Evolutionary conservation across 2,797 vertebrate genomes (phyloP).

Genomic region (Iguana delicatissima): DNA sequence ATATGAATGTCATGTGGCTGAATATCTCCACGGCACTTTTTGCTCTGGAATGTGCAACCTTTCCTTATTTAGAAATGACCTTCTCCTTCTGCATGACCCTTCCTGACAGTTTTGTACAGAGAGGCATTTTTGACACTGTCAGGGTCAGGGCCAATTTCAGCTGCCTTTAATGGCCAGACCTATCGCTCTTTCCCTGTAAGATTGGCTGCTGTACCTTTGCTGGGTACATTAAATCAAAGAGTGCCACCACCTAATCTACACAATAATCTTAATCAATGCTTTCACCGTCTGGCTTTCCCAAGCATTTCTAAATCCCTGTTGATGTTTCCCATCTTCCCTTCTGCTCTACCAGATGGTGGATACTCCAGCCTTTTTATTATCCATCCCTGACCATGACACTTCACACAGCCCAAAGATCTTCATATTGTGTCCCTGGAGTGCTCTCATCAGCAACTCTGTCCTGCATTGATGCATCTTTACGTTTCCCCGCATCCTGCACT

Average conservation of each 20-base stretch:
- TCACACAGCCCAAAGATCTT: conserved; percentile 72
- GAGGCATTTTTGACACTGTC: conserved; percentile 31
- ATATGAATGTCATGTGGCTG: not conserved
- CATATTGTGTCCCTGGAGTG: conserved; percentile 49
- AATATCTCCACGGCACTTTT: conserved; percentile 3
- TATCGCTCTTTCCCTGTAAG: conserved; percentile 40
- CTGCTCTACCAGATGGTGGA: conserved; percentile 82
- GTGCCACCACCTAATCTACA: conserved; percentile 79
- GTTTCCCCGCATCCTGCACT: conserved; percentile 52
- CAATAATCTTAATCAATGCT: conserved; percentile 84
- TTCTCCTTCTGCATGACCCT: not conserved
- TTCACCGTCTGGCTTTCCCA: conserved; percentile 80
- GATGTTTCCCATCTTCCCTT: conserved; percentile 82
- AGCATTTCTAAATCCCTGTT: conserved; percentile 81
- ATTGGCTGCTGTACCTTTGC: conserved; percentile 57
- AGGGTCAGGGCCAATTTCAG: not conserved
- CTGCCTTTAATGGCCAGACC: conserved; percentile 24
- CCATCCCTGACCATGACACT: conserved; percentile 76
- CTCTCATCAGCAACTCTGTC: conserved; percentile 63
- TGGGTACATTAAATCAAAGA: conserved; percentile 73
- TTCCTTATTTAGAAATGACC: conserved; percentile 44
- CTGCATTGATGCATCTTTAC: conserved; percentile 48
- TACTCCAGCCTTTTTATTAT: conserved; percentile 80
- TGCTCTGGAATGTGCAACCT: conserved; percentile 9
- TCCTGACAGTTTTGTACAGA: conserved; percentile 24